phyloP scores from a whole-genome alignment of 2,113 vertebrate genomes.

The Xenus cinereus region DNA sequence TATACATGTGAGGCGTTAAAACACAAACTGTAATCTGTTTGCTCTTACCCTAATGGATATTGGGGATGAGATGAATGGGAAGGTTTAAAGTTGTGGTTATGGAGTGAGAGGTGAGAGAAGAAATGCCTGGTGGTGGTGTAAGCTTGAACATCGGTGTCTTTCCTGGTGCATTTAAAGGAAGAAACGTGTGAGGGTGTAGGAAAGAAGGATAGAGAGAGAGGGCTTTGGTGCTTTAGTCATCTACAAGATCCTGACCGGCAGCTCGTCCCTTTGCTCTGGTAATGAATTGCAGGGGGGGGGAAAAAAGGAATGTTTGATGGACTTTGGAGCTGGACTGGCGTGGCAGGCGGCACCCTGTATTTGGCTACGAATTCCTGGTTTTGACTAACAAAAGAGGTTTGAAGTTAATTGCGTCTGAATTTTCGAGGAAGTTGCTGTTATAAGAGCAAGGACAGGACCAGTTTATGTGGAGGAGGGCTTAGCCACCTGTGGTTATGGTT shows the following conservation, averaged over 20 bases:
- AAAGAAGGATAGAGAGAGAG: neutral
- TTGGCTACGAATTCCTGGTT: neutral
- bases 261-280: neutral
- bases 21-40: neutral
- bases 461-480: neutral
- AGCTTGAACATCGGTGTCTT: neutral
- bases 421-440: neutral
- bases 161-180: neutral
- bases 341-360: neutral
- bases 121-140: neutral
- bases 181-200: neutral
- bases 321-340: neutral
- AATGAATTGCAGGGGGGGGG: neutral
- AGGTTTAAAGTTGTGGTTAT: neutral
- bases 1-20: neutral
- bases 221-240: neutral
- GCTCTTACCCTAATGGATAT: rapidly evolving
- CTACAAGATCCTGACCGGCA: neutral
- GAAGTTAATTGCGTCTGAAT: neutral
- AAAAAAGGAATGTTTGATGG: neutral
- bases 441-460: neutral
- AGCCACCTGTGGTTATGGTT: neutral
- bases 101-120: neutral
- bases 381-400: neutral
- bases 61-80: neutral